Evolutionary conservation across 2,113 vertebrate species (phyloP).

Genomic region (Aphyosemion australe): DNA sequence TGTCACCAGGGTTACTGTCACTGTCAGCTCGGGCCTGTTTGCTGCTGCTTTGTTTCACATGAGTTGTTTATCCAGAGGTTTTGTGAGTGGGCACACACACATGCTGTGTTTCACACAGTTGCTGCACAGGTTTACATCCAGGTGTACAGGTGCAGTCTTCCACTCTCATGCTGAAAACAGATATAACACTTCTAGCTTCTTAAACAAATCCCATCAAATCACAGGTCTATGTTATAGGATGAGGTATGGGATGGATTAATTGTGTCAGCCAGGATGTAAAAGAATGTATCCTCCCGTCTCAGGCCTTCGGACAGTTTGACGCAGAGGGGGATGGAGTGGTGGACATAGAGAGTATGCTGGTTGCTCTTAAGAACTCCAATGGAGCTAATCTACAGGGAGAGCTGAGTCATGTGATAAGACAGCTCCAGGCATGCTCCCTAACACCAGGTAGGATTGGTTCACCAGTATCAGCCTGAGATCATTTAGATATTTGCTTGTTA

Average conservation of each 20-base stretch:
- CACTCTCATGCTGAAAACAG: not conserved
- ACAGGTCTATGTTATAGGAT: not conserved
- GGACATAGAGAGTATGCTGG: slow-evolving; percentile 93
- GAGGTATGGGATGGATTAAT: not conserved
- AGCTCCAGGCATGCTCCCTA: slow-evolving; percentile 94
- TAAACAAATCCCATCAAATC: too few relatives aligned
- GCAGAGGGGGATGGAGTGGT: slow-evolving; percentile 94
- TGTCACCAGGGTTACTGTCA: too few relatives aligned
- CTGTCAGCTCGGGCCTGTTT: not conserved
- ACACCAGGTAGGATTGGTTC: slow-evolving; percentile 87
- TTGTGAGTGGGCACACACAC: not conserved
- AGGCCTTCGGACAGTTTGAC: slow-evolving; percentile 97
- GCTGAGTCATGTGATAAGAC: slow-evolving; percentile 93
- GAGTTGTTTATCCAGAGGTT: not conserved
- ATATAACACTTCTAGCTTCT: not conserved
- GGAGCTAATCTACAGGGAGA: slow-evolving; percentile 95
- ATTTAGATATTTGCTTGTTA: slow-evolving; percentile 11
- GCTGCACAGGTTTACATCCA: too few relatives aligned
- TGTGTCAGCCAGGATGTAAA: not conserved
- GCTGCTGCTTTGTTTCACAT: too few relatives aligned
- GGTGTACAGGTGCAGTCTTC: not conserved
- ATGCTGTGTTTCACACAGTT: not conserved
- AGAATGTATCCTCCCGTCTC: slow-evolving; percentile 25
- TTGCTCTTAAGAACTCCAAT: slow-evolving; percentile 90
- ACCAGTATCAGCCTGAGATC: not conserved